These are phyloP conservation scores for Hydractinia symbiolongicarpus DNA, from an alignment of 30 jellyfish, hydroid and myxozoan species.

Conservation along the genomic window DNA sequence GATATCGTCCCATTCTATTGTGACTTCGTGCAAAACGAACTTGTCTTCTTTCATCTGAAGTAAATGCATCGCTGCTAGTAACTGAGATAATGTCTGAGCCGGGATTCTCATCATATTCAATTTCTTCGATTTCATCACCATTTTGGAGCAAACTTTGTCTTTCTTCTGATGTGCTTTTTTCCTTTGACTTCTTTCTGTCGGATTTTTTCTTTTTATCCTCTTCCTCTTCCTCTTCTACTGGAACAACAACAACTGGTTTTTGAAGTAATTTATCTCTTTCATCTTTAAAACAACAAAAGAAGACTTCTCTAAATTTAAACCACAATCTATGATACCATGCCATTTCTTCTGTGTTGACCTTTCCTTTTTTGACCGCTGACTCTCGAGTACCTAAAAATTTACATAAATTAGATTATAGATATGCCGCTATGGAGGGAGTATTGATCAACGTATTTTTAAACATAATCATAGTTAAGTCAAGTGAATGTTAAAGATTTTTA, in stretches of 20 bases:
- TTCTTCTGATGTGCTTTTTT: conserved; percentile 26
- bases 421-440: too few species aligned
- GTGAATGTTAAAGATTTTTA: too few species aligned
- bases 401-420: not conserved
- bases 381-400: conserved; percentile 72
- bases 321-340: conserved; percentile 65
- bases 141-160: conserved; percentile 16
- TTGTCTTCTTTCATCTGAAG: conserved; percentile 25
- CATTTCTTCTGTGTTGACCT: conserved; percentile 16
- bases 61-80: conserved; percentile 23
- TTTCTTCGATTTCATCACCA: not conserved
- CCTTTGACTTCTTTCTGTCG: conserved; percentile 13
- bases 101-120: conserved; percentile 16
- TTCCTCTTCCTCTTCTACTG: conserved; percentile 21
- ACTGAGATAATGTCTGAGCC: conserved; percentile 28
- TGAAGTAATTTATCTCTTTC: conserved; percentile 21
- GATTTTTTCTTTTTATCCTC: conserved; percentile 21
- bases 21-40: conserved; percentile 18
- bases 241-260: conserved; percentile 1
- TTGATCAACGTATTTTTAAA: not conserved
- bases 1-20: conserved; percentile 20
- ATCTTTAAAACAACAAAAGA: conserved; percentile 44
- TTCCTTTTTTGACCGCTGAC: conserved; percentile 26
- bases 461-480: not conserved
- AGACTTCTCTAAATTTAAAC: conserved; percentile 36